phyloP scores from a whole-genome alignment of 1,140 invertebrate genomes.

The Chironomus tepperi region DNA sequence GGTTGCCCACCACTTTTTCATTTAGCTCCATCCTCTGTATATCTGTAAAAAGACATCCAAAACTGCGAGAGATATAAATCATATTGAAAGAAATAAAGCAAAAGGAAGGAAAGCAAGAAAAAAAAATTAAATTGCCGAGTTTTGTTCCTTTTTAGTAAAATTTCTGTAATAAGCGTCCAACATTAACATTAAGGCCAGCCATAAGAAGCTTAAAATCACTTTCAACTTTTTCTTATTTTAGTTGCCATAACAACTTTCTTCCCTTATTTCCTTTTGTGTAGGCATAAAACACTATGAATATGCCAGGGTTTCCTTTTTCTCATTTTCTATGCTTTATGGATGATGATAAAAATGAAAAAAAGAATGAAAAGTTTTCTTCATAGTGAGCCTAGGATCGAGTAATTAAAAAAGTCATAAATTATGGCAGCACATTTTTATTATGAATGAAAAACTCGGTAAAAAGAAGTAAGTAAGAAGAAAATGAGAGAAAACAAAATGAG shows the following conservation, averaged over 20 bases:
- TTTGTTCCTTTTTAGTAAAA: no score
- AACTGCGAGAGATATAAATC: background rate
- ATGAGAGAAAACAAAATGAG: background rate
- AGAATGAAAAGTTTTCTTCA: conserved; percentile 5
- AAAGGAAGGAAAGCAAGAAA: background rate
- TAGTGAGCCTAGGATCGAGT: conserved; percentile 14
- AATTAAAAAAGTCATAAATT: conserved; percentile 24
- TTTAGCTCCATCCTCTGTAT: no score
- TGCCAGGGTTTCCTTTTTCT: background rate
- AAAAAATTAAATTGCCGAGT: background rate
- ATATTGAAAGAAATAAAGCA: background rate
- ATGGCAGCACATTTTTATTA: conserved; percentile 21
- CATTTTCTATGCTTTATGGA: background rate
- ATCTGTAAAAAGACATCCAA: background rate
- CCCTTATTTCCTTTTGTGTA: background rate
- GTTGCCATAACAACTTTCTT: background rate
- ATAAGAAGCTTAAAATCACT: conserved; percentile 9
- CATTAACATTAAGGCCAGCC: background rate
- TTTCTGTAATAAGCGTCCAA: background rate
- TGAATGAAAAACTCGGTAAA: background rate
- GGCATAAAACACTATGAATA: background rate
- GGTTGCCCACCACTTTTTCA: no score
- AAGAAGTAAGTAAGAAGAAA: no score
- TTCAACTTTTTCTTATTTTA: background rate
- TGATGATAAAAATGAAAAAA: background rate